Percentiles rank a stretch among this genome's conserved stretches.
phyloP scores from a whole-genome alignment of 2,797 vertebrate genomes.

The Acanthornis magna region DNA sequence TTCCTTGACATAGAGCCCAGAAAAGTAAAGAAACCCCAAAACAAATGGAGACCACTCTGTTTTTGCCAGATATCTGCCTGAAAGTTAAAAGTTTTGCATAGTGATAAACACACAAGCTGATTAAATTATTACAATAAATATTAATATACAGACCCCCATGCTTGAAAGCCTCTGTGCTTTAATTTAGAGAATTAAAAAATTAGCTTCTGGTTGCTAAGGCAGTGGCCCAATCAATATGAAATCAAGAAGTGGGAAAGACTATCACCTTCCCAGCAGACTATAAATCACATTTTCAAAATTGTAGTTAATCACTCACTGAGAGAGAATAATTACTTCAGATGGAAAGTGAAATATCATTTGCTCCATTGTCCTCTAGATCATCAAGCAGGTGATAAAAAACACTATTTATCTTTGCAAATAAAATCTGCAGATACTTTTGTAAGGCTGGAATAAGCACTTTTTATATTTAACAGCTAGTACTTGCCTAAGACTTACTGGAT shows the following conservation, averaged over 20 bases:
- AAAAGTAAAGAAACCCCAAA: neutral
- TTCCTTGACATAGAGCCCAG: neutral
- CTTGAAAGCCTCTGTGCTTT: conserved; percentile 9
- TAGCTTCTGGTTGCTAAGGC: conserved; percentile 27
- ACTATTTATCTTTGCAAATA: neutral
- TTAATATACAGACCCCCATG: conserved; percentile 12
- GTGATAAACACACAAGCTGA: neutral
- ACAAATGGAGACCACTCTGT: neutral
- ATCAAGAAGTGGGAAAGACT: conserved; percentile 41
- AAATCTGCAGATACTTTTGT: neutral
- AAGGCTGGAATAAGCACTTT: neutral
- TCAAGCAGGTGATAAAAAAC: neutral
- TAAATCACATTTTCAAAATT: conserved; percentile 40
- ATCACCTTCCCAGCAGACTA: conserved; percentile 21
- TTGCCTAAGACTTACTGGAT: conserved; percentile 20
- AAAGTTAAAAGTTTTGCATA: neutral
- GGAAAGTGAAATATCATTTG: conserved; percentile 27
- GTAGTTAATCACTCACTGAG: conserved; percentile 48
- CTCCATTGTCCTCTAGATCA: conserved; percentile 12
- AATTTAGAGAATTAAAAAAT: conserved; percentile 40
- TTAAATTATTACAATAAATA: conserved; percentile 45
- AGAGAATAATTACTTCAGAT: conserved; percentile 32
- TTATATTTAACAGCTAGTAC: neutral
- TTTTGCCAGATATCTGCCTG: neutral
- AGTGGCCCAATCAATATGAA: conserved; percentile 45